These are phyloP conservation scores for Myotis davidii DNA, from an alignment of 2,113 vertebrate species.

Conservation along the genomic window DNA sequence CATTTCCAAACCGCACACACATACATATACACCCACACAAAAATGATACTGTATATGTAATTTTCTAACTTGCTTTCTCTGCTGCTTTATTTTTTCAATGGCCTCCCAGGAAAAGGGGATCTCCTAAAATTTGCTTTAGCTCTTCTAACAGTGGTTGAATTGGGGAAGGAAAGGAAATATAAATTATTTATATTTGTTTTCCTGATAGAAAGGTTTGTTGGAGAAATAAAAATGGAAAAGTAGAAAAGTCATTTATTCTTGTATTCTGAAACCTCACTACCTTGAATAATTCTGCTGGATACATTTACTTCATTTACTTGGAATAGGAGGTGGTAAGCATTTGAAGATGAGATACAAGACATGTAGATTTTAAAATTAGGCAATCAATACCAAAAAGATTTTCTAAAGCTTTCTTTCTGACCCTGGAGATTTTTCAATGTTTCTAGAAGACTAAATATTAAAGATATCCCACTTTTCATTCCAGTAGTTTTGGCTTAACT, in stretches of 20 bases:
- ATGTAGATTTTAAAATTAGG: background rate
- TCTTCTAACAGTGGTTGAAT: background rate
- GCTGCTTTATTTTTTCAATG: background rate
- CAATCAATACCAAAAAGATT: background rate
- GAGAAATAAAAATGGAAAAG: background rate
- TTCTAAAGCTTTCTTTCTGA: constrained; percentile 1
- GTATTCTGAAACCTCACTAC: background rate
- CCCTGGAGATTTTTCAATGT: background rate
- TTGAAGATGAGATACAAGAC: background rate
- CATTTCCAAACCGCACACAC: background rate
- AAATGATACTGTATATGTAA: background rate
- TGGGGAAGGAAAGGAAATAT: background rate
- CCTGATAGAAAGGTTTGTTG: background rate
- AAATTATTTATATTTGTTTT: background rate
- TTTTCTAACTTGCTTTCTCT: background rate
- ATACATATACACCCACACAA: background rate
- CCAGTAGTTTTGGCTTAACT: background rate
- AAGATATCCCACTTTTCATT: background rate
- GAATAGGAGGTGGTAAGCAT: background rate
- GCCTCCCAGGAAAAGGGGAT: background rate
- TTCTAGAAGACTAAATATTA: background rate
- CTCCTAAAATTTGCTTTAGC: constrained; percentile 49
- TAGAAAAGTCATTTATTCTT: background rate
- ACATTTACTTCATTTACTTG: background rate
- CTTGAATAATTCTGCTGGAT: background rate